Evolutionary conservation across 2,888 invertebrate species (phyloP).

Genomic region (Archaeoteleia sp.): DNA sequence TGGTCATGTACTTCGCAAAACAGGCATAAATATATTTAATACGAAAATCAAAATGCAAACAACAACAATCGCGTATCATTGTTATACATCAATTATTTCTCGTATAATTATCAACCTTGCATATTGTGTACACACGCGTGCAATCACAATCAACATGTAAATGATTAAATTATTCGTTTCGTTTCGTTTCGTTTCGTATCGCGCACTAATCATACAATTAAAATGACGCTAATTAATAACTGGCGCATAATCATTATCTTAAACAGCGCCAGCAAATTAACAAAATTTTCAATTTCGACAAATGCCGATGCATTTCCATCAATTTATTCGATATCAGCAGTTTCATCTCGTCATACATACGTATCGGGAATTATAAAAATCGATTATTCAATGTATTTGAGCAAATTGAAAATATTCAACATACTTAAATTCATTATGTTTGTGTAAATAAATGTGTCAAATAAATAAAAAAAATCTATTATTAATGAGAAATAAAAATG

Average conservation of each 20-base stretch:
- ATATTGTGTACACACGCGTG: conserved; percentile 8
- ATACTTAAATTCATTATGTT: too few relatives aligned
- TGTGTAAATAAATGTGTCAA: too few relatives aligned
- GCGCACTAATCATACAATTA: conserved; percentile 17
- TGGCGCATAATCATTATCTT: conserved; percentile 5
- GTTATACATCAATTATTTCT: conserved; percentile 24
- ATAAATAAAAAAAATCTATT: too few relatives aligned
- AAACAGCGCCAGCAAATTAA: not conserved
- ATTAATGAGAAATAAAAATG: too few relatives aligned
- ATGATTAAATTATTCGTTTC: conserved; percentile 30
- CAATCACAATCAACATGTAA: conserved; percentile 22
- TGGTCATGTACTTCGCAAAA: conserved; percentile 18
- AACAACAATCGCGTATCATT: not conserved
- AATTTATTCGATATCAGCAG: not conserved
- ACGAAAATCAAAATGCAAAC: conserved; percentile 12
- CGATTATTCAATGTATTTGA: too few relatives aligned
- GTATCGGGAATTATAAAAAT: too few relatives aligned
- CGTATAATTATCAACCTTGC: conserved; percentile 29
- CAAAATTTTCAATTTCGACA: not conserved
- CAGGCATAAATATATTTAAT: conserved; percentile 4
- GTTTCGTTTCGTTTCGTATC: conserved; percentile 11
- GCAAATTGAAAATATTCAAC: too few relatives aligned
- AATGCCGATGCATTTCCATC: not conserved
- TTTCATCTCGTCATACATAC: not conserved
- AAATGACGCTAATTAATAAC: conserved; percentile 26